Evolutionary conservation across 37 sponge, comb jelly and placozoan genomes (phyloP).

Genomic region (Ianthella basta): DNA sequence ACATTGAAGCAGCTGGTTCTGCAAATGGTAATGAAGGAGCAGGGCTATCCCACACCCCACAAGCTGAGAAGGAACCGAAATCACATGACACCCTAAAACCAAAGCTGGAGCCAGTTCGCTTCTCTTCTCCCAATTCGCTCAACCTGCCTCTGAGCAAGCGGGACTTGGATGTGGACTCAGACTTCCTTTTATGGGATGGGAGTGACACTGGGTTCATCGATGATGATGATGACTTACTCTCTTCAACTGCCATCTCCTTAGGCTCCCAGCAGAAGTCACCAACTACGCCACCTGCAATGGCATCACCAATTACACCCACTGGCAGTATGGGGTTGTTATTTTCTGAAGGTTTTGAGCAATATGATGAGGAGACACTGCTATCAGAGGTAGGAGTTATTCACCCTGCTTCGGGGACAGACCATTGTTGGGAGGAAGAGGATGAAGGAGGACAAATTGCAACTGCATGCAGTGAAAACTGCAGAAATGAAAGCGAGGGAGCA

Average conservation of each 20-base stretch:
- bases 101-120: conserved; percentile 9
- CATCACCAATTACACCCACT: neutral
- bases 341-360: neutral
- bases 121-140: neutral
- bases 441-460: too few species aligned
- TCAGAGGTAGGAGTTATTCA: too few species aligned
- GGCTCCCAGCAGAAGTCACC: neutral
- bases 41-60: too few species aligned
- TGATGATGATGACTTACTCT: conserved; percentile 10
- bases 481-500: too few species aligned
- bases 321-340: neutral
- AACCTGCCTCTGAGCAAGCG: neutral
- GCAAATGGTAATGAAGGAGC: too few species aligned
- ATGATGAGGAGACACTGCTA: too few species aligned
- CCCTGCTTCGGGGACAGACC: too few species aligned
- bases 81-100: neutral
- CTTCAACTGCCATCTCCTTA: neutral
- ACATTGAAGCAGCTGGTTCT: too few species aligned
- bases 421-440: too few species aligned
- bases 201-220: conserved; percentile 29
- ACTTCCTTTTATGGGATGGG: conserved; percentile 15
- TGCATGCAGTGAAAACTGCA: too few species aligned
- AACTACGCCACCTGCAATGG: neutral
- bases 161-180: conserved; percentile 18
- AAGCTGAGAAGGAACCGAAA: too few species aligned